These are phyloP conservation scores for Oxyruncus cristatus DNA, from an alignment of 2,113 vertebrate genomes.

Conservation along the genomic window DNA sequence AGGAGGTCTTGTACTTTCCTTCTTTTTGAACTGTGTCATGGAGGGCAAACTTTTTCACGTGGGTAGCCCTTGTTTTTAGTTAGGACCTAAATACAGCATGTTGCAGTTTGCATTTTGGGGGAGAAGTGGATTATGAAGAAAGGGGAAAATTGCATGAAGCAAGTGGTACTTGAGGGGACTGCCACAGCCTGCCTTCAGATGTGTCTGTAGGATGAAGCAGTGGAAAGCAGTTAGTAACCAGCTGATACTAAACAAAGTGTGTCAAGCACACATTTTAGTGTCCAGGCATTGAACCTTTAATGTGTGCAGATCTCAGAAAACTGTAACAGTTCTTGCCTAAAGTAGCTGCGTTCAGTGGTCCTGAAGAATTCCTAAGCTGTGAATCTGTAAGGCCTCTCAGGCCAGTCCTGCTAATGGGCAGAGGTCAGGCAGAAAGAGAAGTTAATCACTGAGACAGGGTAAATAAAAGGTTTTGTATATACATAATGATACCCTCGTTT, in stretches of 20 bases:
- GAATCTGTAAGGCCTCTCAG: not conserved
- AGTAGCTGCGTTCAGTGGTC: not conserved
- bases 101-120: not conserved
- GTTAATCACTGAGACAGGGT: not conserved
- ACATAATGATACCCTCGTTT: not conserved
- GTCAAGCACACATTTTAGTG: not conserved
- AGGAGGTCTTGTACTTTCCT: not conserved
- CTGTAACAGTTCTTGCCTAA: not conserved
- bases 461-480: not conserved
- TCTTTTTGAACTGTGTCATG: not conserved
- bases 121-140: not conserved
- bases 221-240: not conserved
- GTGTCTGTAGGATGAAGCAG: not conserved
- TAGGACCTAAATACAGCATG: not conserved
- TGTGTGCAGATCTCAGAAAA: not conserved
- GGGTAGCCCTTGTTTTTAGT: not conserved
- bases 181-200: not conserved
- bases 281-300: not conserved
- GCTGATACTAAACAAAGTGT: not conserved
- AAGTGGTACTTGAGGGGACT: not conserved
- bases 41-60: not conserved
- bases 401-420: not conserved
- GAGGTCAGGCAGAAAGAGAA: not conserved
- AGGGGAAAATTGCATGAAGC: not conserved
- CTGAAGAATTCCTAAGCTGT: rapidly evolving